A percentile compares a stretch with the other conserved stretches of the same genome.
Evolutionary conservation across 30 jellyfish, hydroid and myxozoan genomes (phyloP).

Genomic region (Haliclystus octoradiatus): DNA sequence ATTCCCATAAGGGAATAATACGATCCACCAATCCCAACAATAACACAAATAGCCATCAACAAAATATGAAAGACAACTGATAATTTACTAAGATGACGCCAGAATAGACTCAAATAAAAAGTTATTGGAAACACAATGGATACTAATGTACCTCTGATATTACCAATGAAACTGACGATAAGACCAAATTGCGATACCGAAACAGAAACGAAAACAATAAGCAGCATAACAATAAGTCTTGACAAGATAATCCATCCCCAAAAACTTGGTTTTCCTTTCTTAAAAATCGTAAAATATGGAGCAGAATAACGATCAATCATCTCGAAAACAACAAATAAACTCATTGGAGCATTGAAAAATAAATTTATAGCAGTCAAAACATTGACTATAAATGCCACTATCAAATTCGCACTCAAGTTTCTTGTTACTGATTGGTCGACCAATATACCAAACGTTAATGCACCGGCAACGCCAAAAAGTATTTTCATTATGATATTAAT

Average conservation of each 20-base stretch:
- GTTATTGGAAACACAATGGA: constrained; percentile 53
- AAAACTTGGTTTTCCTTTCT: neutral
- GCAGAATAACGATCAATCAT: constrained; percentile 32
- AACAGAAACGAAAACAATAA: constrained; percentile 41
- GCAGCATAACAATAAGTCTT: constrained; percentile 36
- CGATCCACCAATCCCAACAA: constrained; percentile 29
- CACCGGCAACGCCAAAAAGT: constrained; percentile 49
- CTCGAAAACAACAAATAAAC: constrained; percentile 54
- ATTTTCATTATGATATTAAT: constrained; percentile 23
- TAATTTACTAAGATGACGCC: constrained; percentile 3
- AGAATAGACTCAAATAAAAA: constrained; percentile 17
- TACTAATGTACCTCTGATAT: constrained; percentile 60
- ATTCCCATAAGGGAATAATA: constrained; percentile 17
- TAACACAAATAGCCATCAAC: constrained; percentile 11
- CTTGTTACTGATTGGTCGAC: constrained; percentile 42
- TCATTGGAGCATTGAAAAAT: constrained; percentile 65
- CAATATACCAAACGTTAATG: constrained; percentile 20
- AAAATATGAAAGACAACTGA: constrained; percentile 1
- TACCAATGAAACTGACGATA: constrained; percentile 67
- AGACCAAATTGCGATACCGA: constrained; percentile 71
- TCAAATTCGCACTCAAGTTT: constrained; percentile 6
- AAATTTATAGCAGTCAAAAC: constrained; percentile 30
- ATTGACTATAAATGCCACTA: constrained; percentile 12
- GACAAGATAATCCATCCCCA: constrained; percentile 50
- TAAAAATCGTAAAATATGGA: constrained; percentile 44